Evolutionary conservation across 1,140 invertebrate species (phyloP).

Genomic region (Mamestra configurata): DNA sequence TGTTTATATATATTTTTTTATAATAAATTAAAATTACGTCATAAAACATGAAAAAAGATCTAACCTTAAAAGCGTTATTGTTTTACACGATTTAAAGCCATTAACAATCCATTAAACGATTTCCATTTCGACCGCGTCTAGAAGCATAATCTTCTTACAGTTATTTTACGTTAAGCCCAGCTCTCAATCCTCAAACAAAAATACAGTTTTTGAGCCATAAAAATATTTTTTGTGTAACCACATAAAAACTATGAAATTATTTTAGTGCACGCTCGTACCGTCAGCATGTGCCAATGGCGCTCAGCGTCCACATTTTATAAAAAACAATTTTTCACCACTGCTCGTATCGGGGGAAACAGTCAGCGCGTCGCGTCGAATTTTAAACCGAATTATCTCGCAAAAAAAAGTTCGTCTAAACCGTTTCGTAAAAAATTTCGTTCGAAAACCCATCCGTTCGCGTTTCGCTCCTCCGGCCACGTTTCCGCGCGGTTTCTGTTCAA

Average conservation of each 20-base stretch:
- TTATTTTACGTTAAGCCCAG: slow-evolving; percentile 5
- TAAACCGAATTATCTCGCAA: slow-evolving; percentile 46
- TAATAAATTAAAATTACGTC: too few relatives aligned
- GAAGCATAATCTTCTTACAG: not conserved
- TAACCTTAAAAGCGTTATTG: too few relatives aligned
- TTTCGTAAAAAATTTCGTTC: slow-evolving; percentile 52
- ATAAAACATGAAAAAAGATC: too few relatives aligned
- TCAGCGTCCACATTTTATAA: slow-evolving; percentile 34
- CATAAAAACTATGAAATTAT: slow-evolving; percentile 36
- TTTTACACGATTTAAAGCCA: too few relatives aligned
- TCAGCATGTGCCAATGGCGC: slow-evolving; percentile 13
- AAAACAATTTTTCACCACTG: slow-evolving; percentile 33
- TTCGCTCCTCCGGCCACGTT: slow-evolving; percentile 51
- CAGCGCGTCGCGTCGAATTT: slow-evolving; percentile 37
- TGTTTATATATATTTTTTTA: too few relatives aligned
- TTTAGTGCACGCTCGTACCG: slow-evolving; percentile 18
- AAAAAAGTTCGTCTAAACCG: slow-evolving; percentile 49
- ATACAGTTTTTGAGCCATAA: slow-evolving; percentile 18
- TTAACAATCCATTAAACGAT: not conserved
- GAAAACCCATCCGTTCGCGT: slow-evolving; percentile 52
- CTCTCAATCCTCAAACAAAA: slow-evolving; percentile 20
- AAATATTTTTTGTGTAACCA: slow-evolving; percentile 30
- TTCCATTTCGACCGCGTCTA: slow-evolving; percentile 16
- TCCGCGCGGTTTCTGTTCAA: slow-evolving; percentile 64
- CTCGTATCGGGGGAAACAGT: not conserved